Evolutionary conservation across 2,888 invertebrate species (phyloP).

Genomic region (Chrysodeixis includens): DNA sequence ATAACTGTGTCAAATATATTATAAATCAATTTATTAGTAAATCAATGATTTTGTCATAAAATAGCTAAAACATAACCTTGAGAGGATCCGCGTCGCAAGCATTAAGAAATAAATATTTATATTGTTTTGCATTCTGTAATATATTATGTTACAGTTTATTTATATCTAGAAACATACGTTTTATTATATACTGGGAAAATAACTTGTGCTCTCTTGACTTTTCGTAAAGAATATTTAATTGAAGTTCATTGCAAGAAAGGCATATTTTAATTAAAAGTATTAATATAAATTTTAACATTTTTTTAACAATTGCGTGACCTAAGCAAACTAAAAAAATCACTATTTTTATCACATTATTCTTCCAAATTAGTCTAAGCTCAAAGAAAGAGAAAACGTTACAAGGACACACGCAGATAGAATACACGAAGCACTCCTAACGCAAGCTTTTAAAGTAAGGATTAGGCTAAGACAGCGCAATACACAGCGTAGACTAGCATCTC

Average conservation of each 20-base stretch:
- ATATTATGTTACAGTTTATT: background rate
- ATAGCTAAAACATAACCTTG: conserved; percentile 36
- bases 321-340: no score
- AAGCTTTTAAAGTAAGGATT: no score
- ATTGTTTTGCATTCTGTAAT: background rate
- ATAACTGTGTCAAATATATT: conserved; percentile 27
- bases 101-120: conserved; percentile 2
- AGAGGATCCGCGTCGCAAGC: conserved; percentile 8
- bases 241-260: background rate
- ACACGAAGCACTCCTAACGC: no score
- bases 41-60: conserved; percentile 26
- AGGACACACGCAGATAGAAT: no score
- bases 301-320: no score
- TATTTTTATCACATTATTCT: no score
- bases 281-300: no score
- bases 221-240: background rate
- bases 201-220: background rate
- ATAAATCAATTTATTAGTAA: conserved; percentile 39
- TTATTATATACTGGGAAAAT: background rate
- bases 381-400: no score
- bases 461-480: background rate
- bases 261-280: no score
- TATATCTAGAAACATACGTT: background rate
- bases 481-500: background rate
- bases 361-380: no score